Conservation (phyloP, 1,140 invertebrate species). For the Chymomyza costata region DNA sequence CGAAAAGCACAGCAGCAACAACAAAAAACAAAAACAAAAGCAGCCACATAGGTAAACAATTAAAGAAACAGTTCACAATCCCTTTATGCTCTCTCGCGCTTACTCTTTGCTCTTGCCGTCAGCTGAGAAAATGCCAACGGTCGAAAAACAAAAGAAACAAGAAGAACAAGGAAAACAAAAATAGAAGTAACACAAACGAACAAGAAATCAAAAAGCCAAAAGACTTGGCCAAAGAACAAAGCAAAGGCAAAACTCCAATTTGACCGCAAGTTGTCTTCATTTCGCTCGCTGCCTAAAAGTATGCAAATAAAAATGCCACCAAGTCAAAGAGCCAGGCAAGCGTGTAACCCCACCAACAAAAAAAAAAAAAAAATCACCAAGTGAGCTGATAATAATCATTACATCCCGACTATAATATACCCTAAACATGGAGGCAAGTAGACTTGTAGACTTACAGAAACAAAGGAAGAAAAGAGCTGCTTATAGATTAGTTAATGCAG, state of each 20-base stretch:
- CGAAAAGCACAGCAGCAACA: background rate
- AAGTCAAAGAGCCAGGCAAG: too few relatives aligned
- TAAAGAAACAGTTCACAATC: too few relatives aligned
- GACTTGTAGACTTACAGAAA: too few relatives aligned
- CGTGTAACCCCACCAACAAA: background rate
- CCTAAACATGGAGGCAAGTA: too few relatives aligned
- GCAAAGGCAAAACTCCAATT: slow-evolving; percentile 18
- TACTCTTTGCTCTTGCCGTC: too few relatives aligned
- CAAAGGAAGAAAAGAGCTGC: too few relatives aligned
- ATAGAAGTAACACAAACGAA: background rate
- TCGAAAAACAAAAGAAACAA: background rate
- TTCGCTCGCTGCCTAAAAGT: slow-evolving; percentile 37
- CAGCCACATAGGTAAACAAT: too few relatives aligned
- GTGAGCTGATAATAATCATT: too few relatives aligned
- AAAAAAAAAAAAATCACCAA: slow-evolving; percentile 5
- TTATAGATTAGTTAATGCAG: too few relatives aligned
- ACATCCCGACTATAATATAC: too few relatives aligned
- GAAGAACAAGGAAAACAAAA: background rate
- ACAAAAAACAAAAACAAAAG: background rate
- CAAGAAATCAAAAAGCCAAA: slow-evolving; percentile 1
- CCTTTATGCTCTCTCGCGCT: too few relatives aligned
- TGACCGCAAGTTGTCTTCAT: slow-evolving; percentile 42
- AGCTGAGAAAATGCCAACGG: too few relatives aligned
- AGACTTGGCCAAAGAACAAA: background rate
- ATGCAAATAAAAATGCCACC: slow-evolving; percentile 40